Evolutionary conservation across 2,797 vertebrate species (phyloP).

Genomic region (Gallinago nigripennis): DNA sequence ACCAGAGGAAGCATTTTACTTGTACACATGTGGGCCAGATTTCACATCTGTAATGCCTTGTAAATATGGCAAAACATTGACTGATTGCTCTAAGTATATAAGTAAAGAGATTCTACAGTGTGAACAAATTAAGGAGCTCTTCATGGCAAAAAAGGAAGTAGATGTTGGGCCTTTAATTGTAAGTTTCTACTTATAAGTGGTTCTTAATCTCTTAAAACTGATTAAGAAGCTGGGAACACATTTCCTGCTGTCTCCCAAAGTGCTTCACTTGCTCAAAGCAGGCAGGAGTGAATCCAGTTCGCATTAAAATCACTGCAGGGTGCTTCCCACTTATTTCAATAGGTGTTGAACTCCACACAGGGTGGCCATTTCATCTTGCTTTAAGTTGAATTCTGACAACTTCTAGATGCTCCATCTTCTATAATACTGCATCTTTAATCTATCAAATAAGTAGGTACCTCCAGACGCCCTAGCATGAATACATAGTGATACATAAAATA

Average conservation of each 20-base stretch:
- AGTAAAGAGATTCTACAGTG: slow-evolving; percentile 87
- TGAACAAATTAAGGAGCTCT: slow-evolving; percentile 87
- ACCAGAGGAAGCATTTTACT: slow-evolving; percentile 91
- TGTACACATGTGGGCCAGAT: slow-evolving; percentile 92
- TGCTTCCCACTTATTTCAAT: background rate
- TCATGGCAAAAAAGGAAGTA: slow-evolving; percentile 88
- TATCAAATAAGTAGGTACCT: background rate
- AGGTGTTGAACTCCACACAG: background rate
- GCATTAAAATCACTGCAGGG: background rate
- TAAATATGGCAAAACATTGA: slow-evolving; percentile 88
- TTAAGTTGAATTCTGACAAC: background rate
- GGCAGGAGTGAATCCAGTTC: background rate
- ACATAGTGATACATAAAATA: too few relatives aligned
- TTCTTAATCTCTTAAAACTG: background rate
- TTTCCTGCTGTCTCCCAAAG: background rate
- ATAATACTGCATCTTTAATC: background rate
- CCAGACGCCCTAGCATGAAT: background rate
- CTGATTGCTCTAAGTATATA: slow-evolving; percentile 88
- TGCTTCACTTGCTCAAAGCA: background rate
- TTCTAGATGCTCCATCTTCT: background rate
- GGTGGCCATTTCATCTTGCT: background rate
- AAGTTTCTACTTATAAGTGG: slow-evolving; percentile 68
- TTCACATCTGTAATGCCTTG: slow-evolving; percentile 95
- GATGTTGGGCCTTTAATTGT: slow-evolving; percentile 88
- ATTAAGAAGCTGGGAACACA: background rate